Conservation (phyloP, 2,888 invertebrate species). For the Sialis fuliginosa region DNA sequence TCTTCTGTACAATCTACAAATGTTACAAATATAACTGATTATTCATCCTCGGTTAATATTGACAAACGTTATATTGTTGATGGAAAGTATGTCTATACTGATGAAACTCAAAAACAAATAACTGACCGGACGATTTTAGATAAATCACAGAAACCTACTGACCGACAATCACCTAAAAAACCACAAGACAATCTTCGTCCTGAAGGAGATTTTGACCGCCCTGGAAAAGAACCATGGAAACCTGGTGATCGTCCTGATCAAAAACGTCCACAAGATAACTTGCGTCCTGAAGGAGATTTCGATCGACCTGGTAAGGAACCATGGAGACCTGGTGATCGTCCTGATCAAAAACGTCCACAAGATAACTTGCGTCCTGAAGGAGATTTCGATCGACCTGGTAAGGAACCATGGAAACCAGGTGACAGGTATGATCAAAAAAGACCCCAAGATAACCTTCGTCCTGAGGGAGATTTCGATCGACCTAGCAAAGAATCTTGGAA, state of each 20-base stretch:
- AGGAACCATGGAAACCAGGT: conserved; percentile 22
- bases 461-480: conserved; percentile 20
- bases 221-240: conserved; percentile 22
- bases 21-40: not conserved
- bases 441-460: conserved; percentile 27
- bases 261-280: conserved; percentile 23
- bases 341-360: conserved; percentile 27
- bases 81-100: not conserved
- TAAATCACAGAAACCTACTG: conserved; percentile 20
- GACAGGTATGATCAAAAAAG: conserved; percentile 22
- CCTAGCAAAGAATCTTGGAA: conserved; percentile 11
- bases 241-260: conserved; percentile 27
- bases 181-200: conserved; percentile 35
- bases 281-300: conserved; percentile 17
- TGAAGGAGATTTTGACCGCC: conserved; percentile 29
- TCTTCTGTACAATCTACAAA: not conserved
- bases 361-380: conserved; percentile 25
- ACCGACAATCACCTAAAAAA: conserved; percentile 25
- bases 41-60: not conserved
- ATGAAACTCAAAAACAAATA: conserved; percentile 19
- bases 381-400: conserved; percentile 22
- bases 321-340: conserved; percentile 31
- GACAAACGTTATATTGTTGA: not conserved
- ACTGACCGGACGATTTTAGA: conserved; percentile 30
- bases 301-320: conserved; percentile 29